phyloP scores from a whole-genome alignment of 2,888 invertebrate species.

The Argyra leucocephala region DNA sequence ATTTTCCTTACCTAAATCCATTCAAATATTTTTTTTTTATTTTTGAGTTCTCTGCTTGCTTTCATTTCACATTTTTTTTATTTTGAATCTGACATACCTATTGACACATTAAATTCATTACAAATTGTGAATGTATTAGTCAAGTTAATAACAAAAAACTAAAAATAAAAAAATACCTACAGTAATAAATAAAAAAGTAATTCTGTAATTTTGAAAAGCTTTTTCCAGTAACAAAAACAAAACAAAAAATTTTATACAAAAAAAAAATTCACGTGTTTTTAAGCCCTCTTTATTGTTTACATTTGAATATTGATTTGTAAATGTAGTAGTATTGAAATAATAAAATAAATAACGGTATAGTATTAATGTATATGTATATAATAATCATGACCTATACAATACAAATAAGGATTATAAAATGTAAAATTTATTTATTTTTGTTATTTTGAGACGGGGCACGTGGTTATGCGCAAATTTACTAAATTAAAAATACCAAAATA shows the following conservation, averaged over 20 bases:
- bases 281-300: neutral
- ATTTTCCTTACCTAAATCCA: too few relatives aligned
- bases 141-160: neutral
- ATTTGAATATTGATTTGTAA: neutral
- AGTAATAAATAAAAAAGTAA: too few relatives aligned
- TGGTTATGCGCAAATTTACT: neutral
- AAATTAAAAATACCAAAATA: too few relatives aligned
- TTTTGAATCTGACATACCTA: neutral
- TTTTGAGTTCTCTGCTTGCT: too few relatives aligned
- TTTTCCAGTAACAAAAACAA: neutral
- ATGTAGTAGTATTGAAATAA: too few relatives aligned
- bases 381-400: neutral
- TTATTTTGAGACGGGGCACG: neutral
- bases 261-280: neutral
- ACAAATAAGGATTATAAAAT: neutral
- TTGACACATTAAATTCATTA: constrained; percentile 1
- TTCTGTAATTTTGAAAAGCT: neutral
- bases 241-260: neutral
- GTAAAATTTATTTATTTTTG: neutral
- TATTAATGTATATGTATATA: too few relatives aligned
- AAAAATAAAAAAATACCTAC: neutral
- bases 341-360: too few relatives aligned
- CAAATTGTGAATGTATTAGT: neutral
- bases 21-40: too few relatives aligned
- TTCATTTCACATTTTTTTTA: too few relatives aligned